Evolutionary conservation across 2,888 invertebrate species (phyloP), one percentile per base, ranked within the genome.

Genomic region (Cephus sareptanus): DNA sequence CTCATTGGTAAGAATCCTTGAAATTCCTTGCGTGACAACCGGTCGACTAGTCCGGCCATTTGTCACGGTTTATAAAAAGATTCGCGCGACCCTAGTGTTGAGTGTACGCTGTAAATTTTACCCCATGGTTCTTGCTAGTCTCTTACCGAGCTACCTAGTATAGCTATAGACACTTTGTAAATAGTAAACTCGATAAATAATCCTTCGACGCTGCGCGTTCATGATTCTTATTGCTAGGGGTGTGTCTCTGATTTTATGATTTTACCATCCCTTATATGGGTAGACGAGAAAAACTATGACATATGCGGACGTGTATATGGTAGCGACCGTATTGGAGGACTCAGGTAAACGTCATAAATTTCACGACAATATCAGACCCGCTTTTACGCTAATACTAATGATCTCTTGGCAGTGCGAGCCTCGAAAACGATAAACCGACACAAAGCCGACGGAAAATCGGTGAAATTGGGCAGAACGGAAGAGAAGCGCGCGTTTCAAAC

Each of bases 391-490:
- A 85, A 85, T 87, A 85, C 90, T 91, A 91, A 91, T 91, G 90
- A 90, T 89, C 84, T 80, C 37, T 80, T 34, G 78, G 79, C 78
- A 80, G 81, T 80, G 78, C 78, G 76, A 83, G 80, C 79, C 83
- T 85, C 82, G 84, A 85, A 83, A 86, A 85, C 86, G 89, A 89
- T 89, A 87, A 86, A 85, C 86, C 85, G 87, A 86, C 84, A 89
- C 87, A 90, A 89, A 87, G 85, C 86, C 84, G 83, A 84, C 79
- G 83, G 86, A 86, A 89, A 89, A 90, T 89, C 88, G 88, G 90
- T 89, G 89, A 90, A 91, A 91, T 91, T 91, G 90, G 90, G 91
- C 89, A 87, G 89, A 88, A 88, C 86, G 86, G 84, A 85, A 76
- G 81, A 80, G 56, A 56, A 56, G 33, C 71, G 71, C 31, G 71